Evolutionary conservation across 2,797 vertebrate genomes (phyloP), one percentile per base, ranked within the genome.

Genomic region (Rhinophrynus dorsalis): DNA sequence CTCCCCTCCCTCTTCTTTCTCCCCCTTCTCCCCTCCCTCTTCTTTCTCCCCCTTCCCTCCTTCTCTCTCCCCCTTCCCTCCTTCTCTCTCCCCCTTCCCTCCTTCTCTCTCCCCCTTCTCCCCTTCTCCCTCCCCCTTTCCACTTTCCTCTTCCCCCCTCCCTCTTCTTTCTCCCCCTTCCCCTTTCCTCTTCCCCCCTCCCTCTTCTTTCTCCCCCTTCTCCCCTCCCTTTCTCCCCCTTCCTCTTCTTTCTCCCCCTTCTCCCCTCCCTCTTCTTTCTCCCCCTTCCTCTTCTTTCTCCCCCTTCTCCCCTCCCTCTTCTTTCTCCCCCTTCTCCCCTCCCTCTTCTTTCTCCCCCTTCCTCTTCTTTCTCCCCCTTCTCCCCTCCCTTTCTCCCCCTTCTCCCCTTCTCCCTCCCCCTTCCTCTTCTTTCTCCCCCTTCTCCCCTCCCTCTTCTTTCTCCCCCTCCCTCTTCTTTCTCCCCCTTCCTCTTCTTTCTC

Each of bases 121-220:
- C 20, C 7, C 2, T 0, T 1, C 1, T 6, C 1, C 1, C 2
- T 62, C 17, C 23, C n/a, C n/a, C n/a, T n/a, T n/a, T n/a, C n/a
- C n/a, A n/a, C n/a, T n/a, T n/a, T n/a, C n/a, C n/a, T n/a, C 18
- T 38, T 29, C 24, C 27, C 11, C 1, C 47, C 38, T 33, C 23
- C 8, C 26, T 32, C 21, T 33, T 44, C 6, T 9, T 38, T 32
- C 21, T 37, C 27, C 55, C 35, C 12, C 37, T 35, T 20, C 18
- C 56, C 50, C 37, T 5, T 33, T 37, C 12, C 37, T 61, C 38
- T 54, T 45, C 74, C 63, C 63, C 27, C 56, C 2, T 68, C 54
- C 61, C 50, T 11, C 52, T 68, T 32, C 10, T 13, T n/a, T 63
- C 12, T 35, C 11, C 45, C 40, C 12, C 1, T n/a, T 30, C 29